Conservation (phyloP, 2,888 invertebrate genomes). For the Cephalotes varians region DNA sequence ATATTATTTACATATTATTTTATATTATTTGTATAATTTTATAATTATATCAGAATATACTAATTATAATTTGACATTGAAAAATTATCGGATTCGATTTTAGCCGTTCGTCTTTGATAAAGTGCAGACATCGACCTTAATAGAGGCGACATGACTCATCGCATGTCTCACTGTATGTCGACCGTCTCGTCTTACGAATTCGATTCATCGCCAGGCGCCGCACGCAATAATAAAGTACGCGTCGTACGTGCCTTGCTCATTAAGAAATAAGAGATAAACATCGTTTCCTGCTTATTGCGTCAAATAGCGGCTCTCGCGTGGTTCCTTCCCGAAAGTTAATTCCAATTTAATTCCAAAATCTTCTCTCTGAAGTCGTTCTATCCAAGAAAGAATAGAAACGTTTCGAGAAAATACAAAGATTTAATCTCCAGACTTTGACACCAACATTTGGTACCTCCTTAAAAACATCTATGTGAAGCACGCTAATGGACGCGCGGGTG, state of each 20-base stretch:
- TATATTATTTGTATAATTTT: neutral
- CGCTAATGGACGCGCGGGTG: too few species aligned
- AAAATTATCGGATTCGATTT: conserved; percentile 22
- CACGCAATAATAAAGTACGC: conserved; percentile 16
- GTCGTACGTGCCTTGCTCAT: conserved; percentile 35
- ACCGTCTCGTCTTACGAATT: conserved; percentile 68
- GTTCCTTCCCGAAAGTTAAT: neutral
- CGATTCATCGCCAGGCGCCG: conserved; percentile 58
- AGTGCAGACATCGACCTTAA: conserved; percentile 62
- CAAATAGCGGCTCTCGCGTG: neutral
- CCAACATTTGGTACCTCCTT: too few species aligned
- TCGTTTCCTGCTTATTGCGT: neutral
- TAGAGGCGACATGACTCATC: conserved; percentile 65
- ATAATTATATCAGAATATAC: neutral
- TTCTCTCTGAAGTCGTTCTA: too few species aligned
- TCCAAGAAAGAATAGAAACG: neutral
- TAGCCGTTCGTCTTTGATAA: conserved; percentile 50
- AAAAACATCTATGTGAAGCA: too few species aligned
- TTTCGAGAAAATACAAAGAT: neutral
- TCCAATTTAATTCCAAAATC: conserved; percentile 14
- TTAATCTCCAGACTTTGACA: neutral
- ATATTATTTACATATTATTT: neutral
- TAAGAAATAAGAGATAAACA: conserved; percentile 6
- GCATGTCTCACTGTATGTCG: conserved; percentile 58
- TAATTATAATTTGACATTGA: neutral